Conservation (phyloP, 2,888 invertebrate species). For the Cantharis rufa region DNA sequence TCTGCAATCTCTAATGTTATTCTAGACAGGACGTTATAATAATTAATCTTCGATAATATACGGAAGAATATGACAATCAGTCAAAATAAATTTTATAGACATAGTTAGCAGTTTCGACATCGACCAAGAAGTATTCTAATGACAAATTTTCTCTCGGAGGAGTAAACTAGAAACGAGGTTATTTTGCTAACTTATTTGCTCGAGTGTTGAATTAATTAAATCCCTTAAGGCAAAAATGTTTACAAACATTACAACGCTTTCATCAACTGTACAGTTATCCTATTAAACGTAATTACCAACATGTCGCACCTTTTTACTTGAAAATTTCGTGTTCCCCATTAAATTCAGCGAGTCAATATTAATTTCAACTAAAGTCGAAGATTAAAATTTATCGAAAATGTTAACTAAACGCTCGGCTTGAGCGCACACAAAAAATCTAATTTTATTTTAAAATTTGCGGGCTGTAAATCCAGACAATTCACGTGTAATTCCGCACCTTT, state of each 20-base stretch:
- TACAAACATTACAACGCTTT: background rate
- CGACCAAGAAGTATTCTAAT: background rate
- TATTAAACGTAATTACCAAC: background rate
- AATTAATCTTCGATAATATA: background rate
- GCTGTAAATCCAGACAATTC: background rate
- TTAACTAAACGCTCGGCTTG: background rate
- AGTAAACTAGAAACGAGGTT: conserved; percentile 1
- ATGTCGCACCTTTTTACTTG: background rate
- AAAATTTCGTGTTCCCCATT: background rate
- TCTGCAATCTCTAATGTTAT: background rate
- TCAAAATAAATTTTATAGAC: background rate
- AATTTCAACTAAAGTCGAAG: background rate
- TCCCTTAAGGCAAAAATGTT: background rate
- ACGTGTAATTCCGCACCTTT: background rate
- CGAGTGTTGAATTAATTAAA: conserved; percentile 1
- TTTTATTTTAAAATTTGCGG: background rate
- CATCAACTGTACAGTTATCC: background rate
- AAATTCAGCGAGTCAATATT: background rate
- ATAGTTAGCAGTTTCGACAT: background rate
- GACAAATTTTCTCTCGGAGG: background rate
- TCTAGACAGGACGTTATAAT: background rate
- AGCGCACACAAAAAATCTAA: background rate
- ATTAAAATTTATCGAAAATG: background rate
- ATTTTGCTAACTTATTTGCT: background rate
- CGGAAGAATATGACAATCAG: background rate